These are phyloP conservation scores for Ardeotis arabs DNA, from an alignment of 2,113 vertebrate species.

Conservation along the genomic window DNA sequence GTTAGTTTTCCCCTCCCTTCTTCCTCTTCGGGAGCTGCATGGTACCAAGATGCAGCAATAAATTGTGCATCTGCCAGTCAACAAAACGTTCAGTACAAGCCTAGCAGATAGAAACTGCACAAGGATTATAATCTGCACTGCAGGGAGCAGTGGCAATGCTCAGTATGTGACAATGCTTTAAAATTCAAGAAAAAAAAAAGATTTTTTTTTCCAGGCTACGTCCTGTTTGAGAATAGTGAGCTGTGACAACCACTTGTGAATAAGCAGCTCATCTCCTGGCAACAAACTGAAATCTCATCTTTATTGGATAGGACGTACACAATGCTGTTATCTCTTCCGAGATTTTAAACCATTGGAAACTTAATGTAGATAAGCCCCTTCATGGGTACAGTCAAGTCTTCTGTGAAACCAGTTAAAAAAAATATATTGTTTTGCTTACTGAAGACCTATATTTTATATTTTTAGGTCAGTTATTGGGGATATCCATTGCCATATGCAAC, in stretches of 20 bases:
- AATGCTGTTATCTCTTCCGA: neutral
- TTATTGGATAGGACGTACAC: neutral
- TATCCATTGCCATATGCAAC: neutral
- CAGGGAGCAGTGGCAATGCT: neutral
- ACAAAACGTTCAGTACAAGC: neutral
- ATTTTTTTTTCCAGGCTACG: neutral
- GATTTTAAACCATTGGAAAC: neutral
- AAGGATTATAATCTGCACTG: neutral
- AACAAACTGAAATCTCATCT: slow-evolving; percentile 1
- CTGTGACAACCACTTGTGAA: neutral
- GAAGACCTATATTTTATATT: neutral
- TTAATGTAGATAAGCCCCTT: neutral
- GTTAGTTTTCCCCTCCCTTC: neutral
- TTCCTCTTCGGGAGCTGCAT: fast-evolving
- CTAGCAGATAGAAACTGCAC: neutral
- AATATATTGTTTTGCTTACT: neutral
- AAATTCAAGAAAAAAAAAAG: neutral
- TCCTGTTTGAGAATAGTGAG: neutral
- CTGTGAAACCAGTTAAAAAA: neutral
- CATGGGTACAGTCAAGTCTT: neutral
- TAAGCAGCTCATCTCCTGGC: neutral
- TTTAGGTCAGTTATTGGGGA: neutral
- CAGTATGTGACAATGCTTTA: neutral
- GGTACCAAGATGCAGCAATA: neutral
- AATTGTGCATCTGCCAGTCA: neutral